A percentile compares a stretch with the other conserved stretches of the same genome.
phyloP scores from a whole-genome alignment of 92 coral and sea anemone species.

The Chrysogorgia sp. region DNA sequence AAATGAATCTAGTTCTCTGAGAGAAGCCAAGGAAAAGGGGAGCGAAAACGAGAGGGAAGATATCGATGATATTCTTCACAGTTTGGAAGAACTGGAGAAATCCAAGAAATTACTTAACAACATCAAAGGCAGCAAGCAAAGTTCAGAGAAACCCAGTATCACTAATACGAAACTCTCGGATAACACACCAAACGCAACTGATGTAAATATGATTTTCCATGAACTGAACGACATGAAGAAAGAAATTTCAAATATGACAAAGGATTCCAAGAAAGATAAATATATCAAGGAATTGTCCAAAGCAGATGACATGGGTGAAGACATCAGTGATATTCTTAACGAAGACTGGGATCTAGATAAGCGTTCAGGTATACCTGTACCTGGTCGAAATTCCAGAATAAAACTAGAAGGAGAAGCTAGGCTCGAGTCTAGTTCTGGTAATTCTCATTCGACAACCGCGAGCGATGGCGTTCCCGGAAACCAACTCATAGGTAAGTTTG shows the following conservation, averaged over 20 bases:
- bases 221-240: slow-evolving; percentile 17
- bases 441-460: background rate
- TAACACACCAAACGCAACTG: background rate
- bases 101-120: slow-evolving; percentile 20
- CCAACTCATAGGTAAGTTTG: background rate
- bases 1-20: background rate
- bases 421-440: background rate
- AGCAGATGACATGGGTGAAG: slow-evolving; percentile 12
- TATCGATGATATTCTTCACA: slow-evolving; percentile 3
- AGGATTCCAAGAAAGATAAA: background rate
- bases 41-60: slow-evolving; percentile 32
- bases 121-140: background rate
- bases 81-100: slow-evolving; percentile 52
- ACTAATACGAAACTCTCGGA: background rate
- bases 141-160: background rate
- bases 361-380: slow-evolving; percentile 25
- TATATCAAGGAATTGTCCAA: background rate
- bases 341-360: slow-evolving; percentile 36
- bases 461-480: background rate
- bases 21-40: background rate
- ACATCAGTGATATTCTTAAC: slow-evolving; percentile 26
- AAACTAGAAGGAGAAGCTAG: background rate
- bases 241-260: slow-evolving; percentile 8
- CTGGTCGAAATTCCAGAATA: background rate
- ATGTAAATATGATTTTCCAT: slow-evolving; percentile 15